Evolutionary conservation across 2,888 invertebrate genomes (phyloP).

Genomic region (Anoplius nigerrimus): DNA sequence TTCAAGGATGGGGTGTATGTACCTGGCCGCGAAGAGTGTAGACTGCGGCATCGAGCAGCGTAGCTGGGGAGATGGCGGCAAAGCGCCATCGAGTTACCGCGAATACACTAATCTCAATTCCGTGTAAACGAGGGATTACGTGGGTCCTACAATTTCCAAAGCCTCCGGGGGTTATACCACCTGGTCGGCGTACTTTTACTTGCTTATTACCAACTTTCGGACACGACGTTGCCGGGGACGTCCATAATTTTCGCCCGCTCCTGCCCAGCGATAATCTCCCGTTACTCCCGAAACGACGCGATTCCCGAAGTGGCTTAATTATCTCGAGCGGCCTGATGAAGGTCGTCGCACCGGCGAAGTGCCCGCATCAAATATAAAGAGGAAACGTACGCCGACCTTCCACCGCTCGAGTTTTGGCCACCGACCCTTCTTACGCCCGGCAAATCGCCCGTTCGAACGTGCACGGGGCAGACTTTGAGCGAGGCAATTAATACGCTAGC

Average conservation of each 20-base stretch:
- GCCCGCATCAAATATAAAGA: too few relatives aligned
- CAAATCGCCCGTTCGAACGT: too few relatives aligned
- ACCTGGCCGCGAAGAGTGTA: not conserved
- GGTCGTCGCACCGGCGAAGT: too few relatives aligned
- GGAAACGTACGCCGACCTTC: too few relatives aligned
- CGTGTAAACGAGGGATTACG: constrained; percentile 51
- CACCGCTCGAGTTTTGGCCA: too few relatives aligned
- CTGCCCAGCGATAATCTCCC: not conserved
- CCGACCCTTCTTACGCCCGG: too few relatives aligned
- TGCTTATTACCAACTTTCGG: constrained; percentile 37
- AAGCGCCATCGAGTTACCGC: constrained; percentile 26
- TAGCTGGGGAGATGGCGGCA: constrained; percentile 2
- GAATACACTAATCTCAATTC: constrained; percentile 50
- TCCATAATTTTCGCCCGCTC: constrained; percentile 18
- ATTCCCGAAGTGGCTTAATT: too few relatives aligned
- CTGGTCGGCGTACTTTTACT: constrained; percentile 29
- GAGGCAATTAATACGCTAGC: too few relatives aligned
- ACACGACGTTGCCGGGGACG: constrained; percentile 25
- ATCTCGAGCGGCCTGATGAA: too few relatives aligned
- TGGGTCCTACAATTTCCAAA: constrained; percentile 40
- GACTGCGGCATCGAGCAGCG: not conserved
- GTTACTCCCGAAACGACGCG: too few relatives aligned
- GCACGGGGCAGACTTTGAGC: too few relatives aligned
- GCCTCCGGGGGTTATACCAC: constrained; percentile 19
- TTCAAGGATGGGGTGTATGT: constrained; percentile 7